Base-by-base conservation (phyloP, 53 echinoderm and acorn worm species). In the Holothuria scabra region DNA sequence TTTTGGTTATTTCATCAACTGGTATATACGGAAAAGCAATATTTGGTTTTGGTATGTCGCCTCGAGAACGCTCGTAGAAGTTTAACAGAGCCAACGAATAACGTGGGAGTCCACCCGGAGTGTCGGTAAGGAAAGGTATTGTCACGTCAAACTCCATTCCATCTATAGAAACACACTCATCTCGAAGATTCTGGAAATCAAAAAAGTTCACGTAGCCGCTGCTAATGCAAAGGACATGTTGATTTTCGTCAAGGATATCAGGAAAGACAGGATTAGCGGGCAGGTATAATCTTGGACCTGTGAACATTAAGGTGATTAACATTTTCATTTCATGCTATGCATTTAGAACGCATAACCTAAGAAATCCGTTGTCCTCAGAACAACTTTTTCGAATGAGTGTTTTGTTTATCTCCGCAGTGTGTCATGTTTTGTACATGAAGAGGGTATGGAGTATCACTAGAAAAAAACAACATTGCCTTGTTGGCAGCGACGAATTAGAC, bases 11-110 rank as follows among this genome's bases (percentile, higher is more conserved):
- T 24, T 76, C 52, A 76, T 56, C 76, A 3, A 46, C 76, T 28
- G 76, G 76, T 22, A 76, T 18, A 56, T 76, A 76, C 8, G 76
- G 76, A 28, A 46, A 76, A n/a, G 49, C 41, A 11, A 56, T 56
- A 22, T 56, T 76, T 12, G 76, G 52, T 56, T 48, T 76, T 8
- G 76, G 76, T 19, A 76, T 46, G 11, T 76, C 76, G 0, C 76
- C 76, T 46, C 49, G 76, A 44, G 29, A 16, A 12, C 29, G 14
- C 3, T 76, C 76, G 76, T 76, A 76, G 29, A 76, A 76, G 12
- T 25, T 25, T 12, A 23, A 28, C 4, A 76, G 49, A 12, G 76
- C 76, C 48, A 76, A 46, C n/a, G 76, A 76, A 52, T 76, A 76
- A 11, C 8, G 41, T 5, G 41, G 41, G 7, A 12, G 49, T 22